Conservation (phyloP, 2,797 vertebrate genomes). For the Schizothorax lantsangensis region DNA sequence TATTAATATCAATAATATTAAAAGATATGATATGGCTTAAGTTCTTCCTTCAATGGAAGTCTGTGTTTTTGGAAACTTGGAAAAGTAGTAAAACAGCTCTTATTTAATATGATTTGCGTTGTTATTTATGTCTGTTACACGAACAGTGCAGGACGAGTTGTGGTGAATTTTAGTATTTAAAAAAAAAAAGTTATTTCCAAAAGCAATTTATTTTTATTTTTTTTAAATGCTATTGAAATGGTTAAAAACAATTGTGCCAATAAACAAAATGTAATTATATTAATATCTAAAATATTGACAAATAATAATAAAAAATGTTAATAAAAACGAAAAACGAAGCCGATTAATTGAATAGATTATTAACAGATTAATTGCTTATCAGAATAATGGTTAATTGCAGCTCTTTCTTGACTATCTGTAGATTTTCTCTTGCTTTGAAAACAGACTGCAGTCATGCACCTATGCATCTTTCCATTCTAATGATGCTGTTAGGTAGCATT, state of each 20-base stretch:
- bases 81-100: not conserved
- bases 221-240: not conserved
- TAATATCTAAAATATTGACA: not conserved
- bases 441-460: not conserved
- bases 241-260: not conserved
- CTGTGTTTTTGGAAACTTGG: not conserved
- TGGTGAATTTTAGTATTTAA: not conserved
- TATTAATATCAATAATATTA: not conserved
- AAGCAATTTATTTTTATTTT: no score
- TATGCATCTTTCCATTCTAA: conserved; percentile 15
- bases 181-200: no score
- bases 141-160: not conserved
- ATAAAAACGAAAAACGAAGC: no score
- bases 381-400: not conserved
- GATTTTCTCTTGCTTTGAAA: not conserved
- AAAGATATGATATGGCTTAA: not conserved
- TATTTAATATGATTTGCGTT: not conserved
- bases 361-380: not conserved
- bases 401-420: not conserved
- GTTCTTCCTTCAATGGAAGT: not conserved
- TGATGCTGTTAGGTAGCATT: conserved; percentile 11
- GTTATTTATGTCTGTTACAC: not conserved
- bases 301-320: no score
- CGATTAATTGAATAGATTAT: not conserved
- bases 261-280: not conserved